Base-by-base conservation (phyloP, 1,140 invertebrate species). In the Formica selysi region DNA sequence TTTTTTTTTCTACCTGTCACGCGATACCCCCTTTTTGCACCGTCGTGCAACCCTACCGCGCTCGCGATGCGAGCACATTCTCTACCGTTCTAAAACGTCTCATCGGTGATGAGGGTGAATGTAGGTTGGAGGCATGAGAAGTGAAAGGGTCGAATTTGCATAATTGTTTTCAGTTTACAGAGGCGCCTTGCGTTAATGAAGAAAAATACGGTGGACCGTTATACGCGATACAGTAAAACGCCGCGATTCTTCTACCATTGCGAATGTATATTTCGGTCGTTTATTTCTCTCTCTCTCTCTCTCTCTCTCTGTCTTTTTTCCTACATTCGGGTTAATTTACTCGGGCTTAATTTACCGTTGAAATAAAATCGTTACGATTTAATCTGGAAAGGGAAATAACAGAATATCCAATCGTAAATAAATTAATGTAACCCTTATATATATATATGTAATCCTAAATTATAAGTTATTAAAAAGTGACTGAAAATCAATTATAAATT, bases 151-250 rank as follows among this genome's bases (percentile, higher is more conserved):
- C 68, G 83, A 88, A 92, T 93, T 93, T 93, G 91, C 91, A 93
- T 93, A 93, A 93, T 93, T 93, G 91, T 91, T 92, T 91, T 90
- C 87, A 89, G 87, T 90, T 93, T 90, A 91, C 79, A 81, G 78
- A 68, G 68, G 44, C 80, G 61, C 59, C 76, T 87, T 67, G 51
- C 38, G 85, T 86, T 92, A 92, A 93, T 92, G 90, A 91, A 93
- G 91, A 93, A 93, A 93, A 93, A 93, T 91, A 93, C 67, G 59
- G 41, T 74, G 71, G 64, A 62, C 64, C 57, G 70, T 68, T 67
- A 51, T 7, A 70, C 61, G 76, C 59, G 84, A 85, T 76, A 76
- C 86, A 13, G 29, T 67, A 68, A 71, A 76, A 10, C 61, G 36
- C 1, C 26, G 26, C 79, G 86, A 87, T 84, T 85, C 54, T 48